These are phyloP conservation scores for Porites divaricata DNA, from an alignment of 92 coral and sea anemone genomes.

Conservation along the genomic window DNA sequence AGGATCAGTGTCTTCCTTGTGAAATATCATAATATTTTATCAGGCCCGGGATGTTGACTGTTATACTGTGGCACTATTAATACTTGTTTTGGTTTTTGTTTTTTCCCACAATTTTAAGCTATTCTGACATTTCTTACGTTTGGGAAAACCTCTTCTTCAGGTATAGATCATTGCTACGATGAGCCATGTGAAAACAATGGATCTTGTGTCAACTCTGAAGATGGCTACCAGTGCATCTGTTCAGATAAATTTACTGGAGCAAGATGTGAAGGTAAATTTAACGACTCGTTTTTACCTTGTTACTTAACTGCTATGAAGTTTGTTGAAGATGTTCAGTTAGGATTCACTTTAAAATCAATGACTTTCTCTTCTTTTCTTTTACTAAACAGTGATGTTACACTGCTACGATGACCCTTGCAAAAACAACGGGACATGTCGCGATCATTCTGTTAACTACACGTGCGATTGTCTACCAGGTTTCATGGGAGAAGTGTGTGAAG, in stretches of 20 bases:
- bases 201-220: neutral
- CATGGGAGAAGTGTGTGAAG: too few species aligned
- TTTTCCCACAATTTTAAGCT: too few species aligned
- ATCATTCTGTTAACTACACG: neutral
- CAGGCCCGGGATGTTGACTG: neutral
- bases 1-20: neutral
- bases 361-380: too few species aligned
- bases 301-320: too few species aligned
- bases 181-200: slow-evolving; percentile 15
- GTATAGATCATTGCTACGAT: slow-evolving; percentile 6
- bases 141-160: neutral
- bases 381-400: neutral
- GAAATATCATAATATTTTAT: too few species aligned
- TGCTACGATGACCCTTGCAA: neutral
- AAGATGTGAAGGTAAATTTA: slow-evolving; percentile 17
- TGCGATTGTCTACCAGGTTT: neutral
- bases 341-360: too few species aligned
- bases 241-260: neutral
- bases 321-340: too few species aligned
- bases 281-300: too few species aligned
- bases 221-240: slow-evolving; percentile 13
- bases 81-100: neutral
- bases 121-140: too few species aligned
- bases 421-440: neutral
- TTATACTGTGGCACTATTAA: neutral